phyloP scores from a whole-genome alignment of 2,797 vertebrate genomes.

The Thaleichthys pacificus region DNA sequence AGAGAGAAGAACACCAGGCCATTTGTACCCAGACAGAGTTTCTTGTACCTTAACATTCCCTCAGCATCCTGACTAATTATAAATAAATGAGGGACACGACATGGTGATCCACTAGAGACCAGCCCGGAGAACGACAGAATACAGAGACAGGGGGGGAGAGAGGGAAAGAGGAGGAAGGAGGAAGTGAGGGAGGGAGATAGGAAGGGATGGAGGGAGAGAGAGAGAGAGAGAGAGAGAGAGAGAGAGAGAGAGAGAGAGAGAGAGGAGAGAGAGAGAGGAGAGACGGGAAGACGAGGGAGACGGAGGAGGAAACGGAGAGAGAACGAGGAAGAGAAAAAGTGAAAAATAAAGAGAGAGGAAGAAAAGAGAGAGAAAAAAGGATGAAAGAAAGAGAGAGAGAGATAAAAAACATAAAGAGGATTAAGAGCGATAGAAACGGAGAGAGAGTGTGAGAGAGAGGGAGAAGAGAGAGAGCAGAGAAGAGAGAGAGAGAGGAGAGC shows the following conservation, averaged over 20 bases:
- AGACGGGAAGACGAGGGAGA: constrained; percentile 16
- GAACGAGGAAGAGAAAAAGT: constrained; percentile 52
- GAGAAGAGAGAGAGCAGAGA: constrained; percentile 34
- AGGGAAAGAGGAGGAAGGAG: constrained; percentile 53
- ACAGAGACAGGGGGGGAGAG: too few species aligned
- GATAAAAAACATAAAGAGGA: neutral
- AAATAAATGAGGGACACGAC: constrained; percentile 85
- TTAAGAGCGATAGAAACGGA: neutral
- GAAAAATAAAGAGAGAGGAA: constrained; percentile 71
- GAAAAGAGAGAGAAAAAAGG: constrained; percentile 9
- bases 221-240: constrained; percentile 24
- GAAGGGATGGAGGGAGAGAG: constrained; percentile 46
- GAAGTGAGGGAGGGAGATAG: constrained; percentile 61
- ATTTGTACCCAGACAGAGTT: constrained; percentile 81
- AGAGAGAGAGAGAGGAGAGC: too few species aligned
- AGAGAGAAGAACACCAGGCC: constrained; percentile 66
- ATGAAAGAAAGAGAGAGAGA: neutral
- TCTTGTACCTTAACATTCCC: constrained; percentile 82
- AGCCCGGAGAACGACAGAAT: constrained; percentile 62
- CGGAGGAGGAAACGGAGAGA: constrained; percentile 59
- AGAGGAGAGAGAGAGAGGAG: constrained; percentile 42
- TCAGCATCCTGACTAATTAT: constrained; percentile 83
- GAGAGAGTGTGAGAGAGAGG: neutral
- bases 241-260: constrained; percentile 72
- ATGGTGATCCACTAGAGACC: constrained; percentile 77